Percentiles rank a stretch among this genome's conserved stretches.
Evolutionary conservation across 2,888 invertebrate species (phyloP).

Genomic region (Acanthosoma haemorrhoidale): DNA sequence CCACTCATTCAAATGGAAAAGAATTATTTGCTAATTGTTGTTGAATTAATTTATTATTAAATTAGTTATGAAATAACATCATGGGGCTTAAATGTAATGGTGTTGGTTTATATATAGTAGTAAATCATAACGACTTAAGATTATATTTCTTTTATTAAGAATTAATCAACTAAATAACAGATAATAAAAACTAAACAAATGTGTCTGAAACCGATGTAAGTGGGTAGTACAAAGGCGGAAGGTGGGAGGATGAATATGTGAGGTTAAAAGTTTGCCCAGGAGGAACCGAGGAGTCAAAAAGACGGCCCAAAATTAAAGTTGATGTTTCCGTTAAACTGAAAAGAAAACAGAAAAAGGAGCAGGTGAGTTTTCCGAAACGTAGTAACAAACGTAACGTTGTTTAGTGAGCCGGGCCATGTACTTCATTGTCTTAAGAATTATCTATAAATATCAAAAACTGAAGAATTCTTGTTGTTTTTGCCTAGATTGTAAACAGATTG

Average conservation of each 20-base stretch:
- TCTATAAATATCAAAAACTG: no score
- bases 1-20: no score
- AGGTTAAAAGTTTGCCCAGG: slow-evolving; percentile 27
- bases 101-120: no score
- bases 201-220: background rate
- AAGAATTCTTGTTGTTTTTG: no score
- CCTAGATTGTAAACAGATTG: no score
- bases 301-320: slow-evolving; percentile 54
- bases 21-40: no score
- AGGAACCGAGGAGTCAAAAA: slow-evolving; percentile 30
- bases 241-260: background rate
- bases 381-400: background rate
- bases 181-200: background rate
- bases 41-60: no score
- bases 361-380: slow-evolving; percentile 13
- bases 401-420: slow-evolving; percentile 7
- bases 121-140: no score
- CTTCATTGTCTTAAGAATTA: no score
- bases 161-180: background rate
- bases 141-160: no score
- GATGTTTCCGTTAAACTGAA: slow-evolving; percentile 64
- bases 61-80: no score
- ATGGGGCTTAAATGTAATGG: no score
- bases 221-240: background rate
- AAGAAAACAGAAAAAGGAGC: slow-evolving; percentile 17